phyloP scores from a whole-genome alignment of 2,113 vertebrate genomes.

The Australoheros scitulus region DNA sequence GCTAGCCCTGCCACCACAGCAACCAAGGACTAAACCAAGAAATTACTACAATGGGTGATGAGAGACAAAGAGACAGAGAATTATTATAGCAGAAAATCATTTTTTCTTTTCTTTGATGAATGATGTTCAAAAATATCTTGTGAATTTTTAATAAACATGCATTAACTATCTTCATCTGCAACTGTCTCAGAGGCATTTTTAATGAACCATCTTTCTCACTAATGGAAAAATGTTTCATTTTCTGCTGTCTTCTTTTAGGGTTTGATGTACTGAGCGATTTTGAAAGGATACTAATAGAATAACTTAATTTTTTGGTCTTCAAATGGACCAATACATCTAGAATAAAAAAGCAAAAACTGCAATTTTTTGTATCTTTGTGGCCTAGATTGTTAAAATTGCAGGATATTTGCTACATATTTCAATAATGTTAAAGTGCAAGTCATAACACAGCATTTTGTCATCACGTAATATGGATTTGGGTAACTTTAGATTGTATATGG shows the following conservation, averaged over 20 bases:
- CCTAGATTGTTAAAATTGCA: background rate
- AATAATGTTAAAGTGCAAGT: background rate
- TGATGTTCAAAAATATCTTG: background rate
- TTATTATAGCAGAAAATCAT: background rate
- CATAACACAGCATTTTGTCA: background rate
- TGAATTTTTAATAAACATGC: constrained; percentile 7
- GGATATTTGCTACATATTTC: background rate
- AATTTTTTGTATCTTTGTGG: background rate
- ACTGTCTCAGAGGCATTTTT: constrained; percentile 5
- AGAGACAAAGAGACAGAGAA: constrained; percentile 6
- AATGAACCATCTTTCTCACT: constrained; percentile 8
- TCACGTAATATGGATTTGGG: background rate
- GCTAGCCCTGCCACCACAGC: constrained; percentile 20
- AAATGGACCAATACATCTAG: background rate
- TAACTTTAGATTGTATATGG: background rate
- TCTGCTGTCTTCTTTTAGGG: background rate
- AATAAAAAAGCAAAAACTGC: background rate
- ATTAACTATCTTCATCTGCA: background rate
- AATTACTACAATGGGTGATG: background rate
- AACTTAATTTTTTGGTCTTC: background rate
- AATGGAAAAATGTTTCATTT: background rate
- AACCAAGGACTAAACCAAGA: constrained; percentile 37
- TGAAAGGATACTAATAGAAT: background rate
- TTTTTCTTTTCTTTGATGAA: background rate
- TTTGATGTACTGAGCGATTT: constrained; percentile 12